Evolutionary conservation across 1,140 invertebrate species (phyloP), one percentile per base, ranked within the genome.

Genomic region (Aricia agestis): DNA sequence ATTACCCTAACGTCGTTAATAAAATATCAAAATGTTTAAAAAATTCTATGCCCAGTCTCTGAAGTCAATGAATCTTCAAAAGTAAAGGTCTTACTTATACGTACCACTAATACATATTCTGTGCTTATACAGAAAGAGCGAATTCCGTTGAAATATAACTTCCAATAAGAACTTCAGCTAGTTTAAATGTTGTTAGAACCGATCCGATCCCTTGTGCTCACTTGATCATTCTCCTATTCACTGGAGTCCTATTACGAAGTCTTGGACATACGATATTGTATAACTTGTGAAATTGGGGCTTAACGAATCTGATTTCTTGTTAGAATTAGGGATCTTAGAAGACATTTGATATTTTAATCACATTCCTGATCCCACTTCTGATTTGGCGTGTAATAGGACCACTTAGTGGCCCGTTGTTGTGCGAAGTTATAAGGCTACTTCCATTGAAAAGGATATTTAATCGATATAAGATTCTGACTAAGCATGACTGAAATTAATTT

Each of bases 191-290:
- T 52, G 45, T 52, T 52, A 13, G 45, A 52, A 15, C 45, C 45
- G 9, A 52, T 52, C 45, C 3, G 45, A 15, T 77, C 82, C 79
- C 83, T 63, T 74, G 74, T 72, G 82, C 77, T 79, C 84, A 74
- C 86, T 88, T 77, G 81, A 82, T 85, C 82, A 82, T 84, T 75
- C 81, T 81, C 79, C 67, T 80, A 83, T 82, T 82, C 76, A 70
- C 70, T 72, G 71, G 75, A 74, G 63, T 88, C 82, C 68, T 63
- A 72, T 88, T 85, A 83, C 84, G 86, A 86, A 88, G 81, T 76
- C 71, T 76, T 67, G 59, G 77, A 70, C 76, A 84, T 74, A 68
- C 67, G 78, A 84, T 79, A 81, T 69, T 18, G 18, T 63, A 18
- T 59, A 63, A 63, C 18, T 63, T 25, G 18, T 63, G 10, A 63